Conservation (phyloP, 2,888 invertebrate species). For the Parelbella ahira region DNA sequence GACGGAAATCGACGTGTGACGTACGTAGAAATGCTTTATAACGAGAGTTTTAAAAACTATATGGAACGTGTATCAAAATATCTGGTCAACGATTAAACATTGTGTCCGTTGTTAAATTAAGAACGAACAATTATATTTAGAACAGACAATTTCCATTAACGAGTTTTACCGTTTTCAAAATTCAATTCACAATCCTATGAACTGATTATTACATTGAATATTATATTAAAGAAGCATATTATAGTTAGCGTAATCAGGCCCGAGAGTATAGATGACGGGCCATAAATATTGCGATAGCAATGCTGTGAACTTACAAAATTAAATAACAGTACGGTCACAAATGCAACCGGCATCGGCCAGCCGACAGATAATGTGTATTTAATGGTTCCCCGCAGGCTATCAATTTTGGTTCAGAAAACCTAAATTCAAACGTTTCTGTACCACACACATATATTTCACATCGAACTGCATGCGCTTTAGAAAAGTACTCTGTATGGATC, state of each 20-base stretch:
- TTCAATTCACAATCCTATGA: too few species aligned
- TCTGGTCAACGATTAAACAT: too few species aligned
- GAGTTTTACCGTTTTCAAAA: too few species aligned
- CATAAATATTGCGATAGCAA: conserved; percentile 15
- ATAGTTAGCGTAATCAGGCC: too few species aligned
- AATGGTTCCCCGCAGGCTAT: conserved; percentile 51
- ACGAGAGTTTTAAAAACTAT: too few species aligned
- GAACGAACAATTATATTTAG: too few species aligned
- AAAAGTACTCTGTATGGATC: conserved; percentile 2
- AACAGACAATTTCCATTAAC: too few species aligned
- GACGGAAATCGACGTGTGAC: too few species aligned
- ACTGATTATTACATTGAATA: too few species aligned
- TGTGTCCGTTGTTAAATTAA: neutral
- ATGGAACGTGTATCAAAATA: too few species aligned
- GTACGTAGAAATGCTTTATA: too few species aligned
- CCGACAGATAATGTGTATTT: conserved; percentile 56
- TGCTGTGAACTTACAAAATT: conserved; percentile 18
- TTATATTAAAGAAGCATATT: too few species aligned
- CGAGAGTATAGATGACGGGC: neutral
- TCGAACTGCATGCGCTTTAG: conserved; percentile 13
- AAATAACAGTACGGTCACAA: conserved; percentile 15
- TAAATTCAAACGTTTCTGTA: conserved; percentile 27
- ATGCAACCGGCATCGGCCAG: conserved; percentile 10
- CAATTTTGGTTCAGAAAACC: conserved; percentile 43
- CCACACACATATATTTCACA: conserved; percentile 16